These are phyloP conservation scores for Keiferia lycopersicella DNA, from an alignment of 2,888 invertebrate species.

Conservation along the genomic window DNA sequence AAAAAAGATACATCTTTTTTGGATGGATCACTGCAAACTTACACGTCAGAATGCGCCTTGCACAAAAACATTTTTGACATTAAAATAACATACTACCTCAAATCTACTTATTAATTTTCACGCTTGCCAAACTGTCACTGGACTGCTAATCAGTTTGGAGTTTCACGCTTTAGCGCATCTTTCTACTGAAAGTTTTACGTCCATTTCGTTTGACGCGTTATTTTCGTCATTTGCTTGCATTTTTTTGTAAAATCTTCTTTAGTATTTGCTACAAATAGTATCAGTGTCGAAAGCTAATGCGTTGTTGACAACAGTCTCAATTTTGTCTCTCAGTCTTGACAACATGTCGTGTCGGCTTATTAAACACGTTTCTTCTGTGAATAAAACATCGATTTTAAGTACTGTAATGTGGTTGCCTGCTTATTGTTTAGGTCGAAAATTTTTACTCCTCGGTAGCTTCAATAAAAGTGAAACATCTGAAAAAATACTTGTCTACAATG, in stretches of 20 bases:
- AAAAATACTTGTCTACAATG: not conserved
- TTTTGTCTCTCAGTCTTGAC: no score
- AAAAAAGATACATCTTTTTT: no score
- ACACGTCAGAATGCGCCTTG: not conserved
- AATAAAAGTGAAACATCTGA: no score
- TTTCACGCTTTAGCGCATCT: conserved; percentile 45
- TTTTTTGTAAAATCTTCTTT: conserved; percentile 28
- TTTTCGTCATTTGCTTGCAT: conserved; percentile 34
- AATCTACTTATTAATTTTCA: conserved; percentile 28
- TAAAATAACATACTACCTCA: not conserved
- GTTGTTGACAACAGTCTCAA: conserved; percentile 1
- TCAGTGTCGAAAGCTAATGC: not conserved
- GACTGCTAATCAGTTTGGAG: conserved; percentile 48
- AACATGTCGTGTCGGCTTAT: no score
- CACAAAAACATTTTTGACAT: conserved; percentile 9
- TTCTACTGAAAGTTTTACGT: conserved; percentile 47
- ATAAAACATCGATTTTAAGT: no score
- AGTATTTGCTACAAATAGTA: conserved; percentile 14
- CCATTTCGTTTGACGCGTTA: conserved; percentile 35
- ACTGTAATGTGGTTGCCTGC: no score
- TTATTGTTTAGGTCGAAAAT: no score
- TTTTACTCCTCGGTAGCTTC: no score
- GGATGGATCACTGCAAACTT: not conserved
- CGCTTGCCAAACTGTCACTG: conserved; percentile 43
- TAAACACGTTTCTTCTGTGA: no score